A percentile compares a stretch with the other conserved stretches of the same genome.
Conservation (phyloP, 2,797 vertebrate genomes). For the Eidolon dupreanum region DNA sequence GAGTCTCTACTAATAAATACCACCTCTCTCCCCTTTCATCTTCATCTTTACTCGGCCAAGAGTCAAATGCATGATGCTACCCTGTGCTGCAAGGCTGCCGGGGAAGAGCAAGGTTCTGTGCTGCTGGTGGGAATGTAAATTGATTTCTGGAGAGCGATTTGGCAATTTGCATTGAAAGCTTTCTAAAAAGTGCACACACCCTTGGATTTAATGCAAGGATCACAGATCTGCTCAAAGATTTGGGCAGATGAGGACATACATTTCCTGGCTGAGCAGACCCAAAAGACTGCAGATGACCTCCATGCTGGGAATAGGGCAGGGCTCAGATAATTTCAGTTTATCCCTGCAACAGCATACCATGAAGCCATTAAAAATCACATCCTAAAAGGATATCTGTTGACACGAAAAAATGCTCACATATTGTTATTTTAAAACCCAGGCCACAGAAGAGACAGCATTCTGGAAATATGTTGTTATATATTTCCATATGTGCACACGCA, state of each 20-base stretch:
- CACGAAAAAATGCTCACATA: neutral
- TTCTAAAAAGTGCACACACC: constrained; percentile 4
- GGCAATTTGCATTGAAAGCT: neutral
- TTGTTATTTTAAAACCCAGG: neutral
- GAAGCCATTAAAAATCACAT: neutral
- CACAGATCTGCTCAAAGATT: neutral
- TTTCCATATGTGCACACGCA: neutral
- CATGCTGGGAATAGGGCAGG: neutral
- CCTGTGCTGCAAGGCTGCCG: neutral
- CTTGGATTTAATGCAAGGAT: neutral
- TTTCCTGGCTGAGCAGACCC: neutral
- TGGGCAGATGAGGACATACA: neutral
- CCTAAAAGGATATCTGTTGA: constrained; percentile 9
- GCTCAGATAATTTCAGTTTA: neutral
- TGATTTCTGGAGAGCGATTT: neutral
- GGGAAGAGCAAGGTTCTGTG: neutral
- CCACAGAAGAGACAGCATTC: neutral
- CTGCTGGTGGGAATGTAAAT: neutral
- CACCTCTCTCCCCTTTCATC: neutral
- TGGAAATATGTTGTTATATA: neutral
- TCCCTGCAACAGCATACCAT: neutral
- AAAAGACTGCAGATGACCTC: neutral
- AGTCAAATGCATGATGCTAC: neutral
- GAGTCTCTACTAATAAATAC: neutral
- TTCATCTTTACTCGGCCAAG: neutral